Evolutionary conservation across 92 coral and sea anemone species (phyloP).

Genomic region (Scolanthus callimorphus): DNA sequence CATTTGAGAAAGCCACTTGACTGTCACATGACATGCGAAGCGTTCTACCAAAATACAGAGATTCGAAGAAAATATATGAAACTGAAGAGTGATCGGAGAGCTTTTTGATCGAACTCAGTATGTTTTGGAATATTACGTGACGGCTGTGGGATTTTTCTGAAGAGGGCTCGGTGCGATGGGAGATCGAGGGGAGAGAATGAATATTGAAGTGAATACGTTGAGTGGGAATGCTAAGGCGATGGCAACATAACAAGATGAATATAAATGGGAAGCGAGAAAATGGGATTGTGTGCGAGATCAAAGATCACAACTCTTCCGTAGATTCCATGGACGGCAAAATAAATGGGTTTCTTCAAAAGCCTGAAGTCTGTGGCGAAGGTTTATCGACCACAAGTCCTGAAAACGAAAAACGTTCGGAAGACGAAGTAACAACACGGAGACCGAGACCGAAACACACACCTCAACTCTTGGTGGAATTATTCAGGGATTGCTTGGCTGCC

Average conservation of each 20-base stretch:
- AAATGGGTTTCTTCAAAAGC: not conserved
- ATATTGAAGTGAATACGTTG: too few relatives aligned
- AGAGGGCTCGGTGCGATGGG: not conserved
- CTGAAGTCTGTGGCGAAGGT: not conserved
- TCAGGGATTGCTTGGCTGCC: slow-evolving; percentile 73
- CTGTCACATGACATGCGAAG: slow-evolving; percentile 55
- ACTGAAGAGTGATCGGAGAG: not conserved
- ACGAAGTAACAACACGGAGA: not conserved
- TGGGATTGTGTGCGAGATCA: not conserved
- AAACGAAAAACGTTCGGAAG: not conserved
- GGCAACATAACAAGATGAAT: not conserved
- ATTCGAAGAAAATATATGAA: slow-evolving; percentile 25
- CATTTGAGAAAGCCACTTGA: slow-evolving; percentile 32
- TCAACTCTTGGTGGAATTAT: slow-evolving; percentile 63
- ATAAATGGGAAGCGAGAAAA: slow-evolving; percentile 1
- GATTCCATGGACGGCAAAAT: not conserved
- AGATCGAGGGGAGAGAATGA: not conserved
- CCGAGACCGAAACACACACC: not conserved
- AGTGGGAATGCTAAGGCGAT: not conserved
- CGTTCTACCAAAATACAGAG: slow-evolving; percentile 23
- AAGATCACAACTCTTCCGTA: not conserved
- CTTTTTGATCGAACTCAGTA: not conserved
- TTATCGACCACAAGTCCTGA: not conserved
- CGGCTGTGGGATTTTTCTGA: not conserved
- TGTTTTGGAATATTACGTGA: not conserved